phyloP scores from a whole-genome alignment of 2,113 vertebrate species.

The Vidua chalybeata region DNA sequence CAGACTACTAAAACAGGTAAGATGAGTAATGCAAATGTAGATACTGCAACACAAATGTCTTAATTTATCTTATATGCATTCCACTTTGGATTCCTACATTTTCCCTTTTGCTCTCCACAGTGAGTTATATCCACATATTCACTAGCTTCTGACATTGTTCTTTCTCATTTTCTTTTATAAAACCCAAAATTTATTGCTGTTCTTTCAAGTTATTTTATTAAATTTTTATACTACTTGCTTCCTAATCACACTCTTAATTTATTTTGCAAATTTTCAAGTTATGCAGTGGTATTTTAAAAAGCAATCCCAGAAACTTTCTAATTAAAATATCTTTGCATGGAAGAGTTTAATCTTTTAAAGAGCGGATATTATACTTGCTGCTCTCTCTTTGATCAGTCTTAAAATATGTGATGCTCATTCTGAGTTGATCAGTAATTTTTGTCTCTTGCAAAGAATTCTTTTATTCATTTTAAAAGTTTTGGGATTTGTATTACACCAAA shows the following conservation, averaged over 20 bases:
- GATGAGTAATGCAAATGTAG: background rate
- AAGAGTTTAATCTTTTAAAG: conserved; percentile 37
- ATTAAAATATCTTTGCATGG: conserved; percentile 51
- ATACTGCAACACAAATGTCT: background rate
- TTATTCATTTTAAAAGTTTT: background rate
- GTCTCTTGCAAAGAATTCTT: background rate
- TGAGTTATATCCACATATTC: conserved; percentile 21
- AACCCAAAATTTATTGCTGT: conserved; percentile 17
- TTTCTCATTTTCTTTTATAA: conserved; percentile 23
- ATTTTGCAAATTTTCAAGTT: conserved; percentile 58
- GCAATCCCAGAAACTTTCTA: conserved; percentile 47
- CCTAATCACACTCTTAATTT: conserved; percentile 53
- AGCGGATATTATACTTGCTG: background rate
- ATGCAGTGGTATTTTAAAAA: conserved; percentile 56
- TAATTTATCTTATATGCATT: background rate
- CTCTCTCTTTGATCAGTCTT: conserved; percentile 25
- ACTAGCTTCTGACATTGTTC: background rate
- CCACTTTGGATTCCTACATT: background rate
- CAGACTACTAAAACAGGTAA: background rate
- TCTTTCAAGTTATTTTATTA: conserved; percentile 31
- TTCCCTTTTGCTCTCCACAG: background rate
- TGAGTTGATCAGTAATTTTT: conserved; percentile 9
- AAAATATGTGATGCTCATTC: background rate
- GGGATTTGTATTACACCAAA: background rate
- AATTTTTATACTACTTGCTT: conserved; percentile 20